Evolutionary conservation across 2,888 invertebrate genomes (phyloP).

Genomic region (Sarcophaga rosellei): DNA sequence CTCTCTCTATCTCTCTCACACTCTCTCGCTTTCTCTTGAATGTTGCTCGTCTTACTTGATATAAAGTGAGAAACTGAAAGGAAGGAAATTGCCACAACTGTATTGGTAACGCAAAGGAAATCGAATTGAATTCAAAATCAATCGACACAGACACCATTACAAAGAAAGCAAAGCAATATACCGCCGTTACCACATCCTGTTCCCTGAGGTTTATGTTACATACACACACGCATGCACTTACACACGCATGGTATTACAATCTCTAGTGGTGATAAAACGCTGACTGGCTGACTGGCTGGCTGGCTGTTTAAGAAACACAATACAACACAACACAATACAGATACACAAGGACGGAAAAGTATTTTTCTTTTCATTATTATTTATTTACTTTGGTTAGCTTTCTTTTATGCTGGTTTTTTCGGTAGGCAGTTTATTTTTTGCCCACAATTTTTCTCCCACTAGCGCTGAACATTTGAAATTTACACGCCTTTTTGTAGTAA

Average conservation of each 20-base stretch:
- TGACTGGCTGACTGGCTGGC: slow-evolving; percentile 17
- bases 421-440: neutral
- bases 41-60: neutral
- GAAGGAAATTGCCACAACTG: slow-evolving; percentile 50
- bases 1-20: neutral
- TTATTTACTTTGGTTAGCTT: slow-evolving; percentile 40
- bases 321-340: too few species aligned
- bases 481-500: slow-evolving; percentile 58
- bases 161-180: neutral
- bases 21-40: neutral
- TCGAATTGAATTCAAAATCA: slow-evolving; percentile 45
- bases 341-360: neutral
- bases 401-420: slow-evolving; percentile 14
- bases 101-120: slow-evolving; percentile 55
- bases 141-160: neutral
- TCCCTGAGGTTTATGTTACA: neutral
- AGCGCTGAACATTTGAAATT: slow-evolving; percentile 15
- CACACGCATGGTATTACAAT: neutral
- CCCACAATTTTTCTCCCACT: neutral
- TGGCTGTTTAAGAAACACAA: neutral
- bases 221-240: neutral
- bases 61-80: neutral
- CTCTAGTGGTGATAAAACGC: slow-evolving; percentile 28
- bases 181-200: neutral
- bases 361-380: slow-evolving; percentile 33